Base-by-base conservation (phyloP, 2,797 vertebrate species). In the Enteromius paludinosus region DNA sequence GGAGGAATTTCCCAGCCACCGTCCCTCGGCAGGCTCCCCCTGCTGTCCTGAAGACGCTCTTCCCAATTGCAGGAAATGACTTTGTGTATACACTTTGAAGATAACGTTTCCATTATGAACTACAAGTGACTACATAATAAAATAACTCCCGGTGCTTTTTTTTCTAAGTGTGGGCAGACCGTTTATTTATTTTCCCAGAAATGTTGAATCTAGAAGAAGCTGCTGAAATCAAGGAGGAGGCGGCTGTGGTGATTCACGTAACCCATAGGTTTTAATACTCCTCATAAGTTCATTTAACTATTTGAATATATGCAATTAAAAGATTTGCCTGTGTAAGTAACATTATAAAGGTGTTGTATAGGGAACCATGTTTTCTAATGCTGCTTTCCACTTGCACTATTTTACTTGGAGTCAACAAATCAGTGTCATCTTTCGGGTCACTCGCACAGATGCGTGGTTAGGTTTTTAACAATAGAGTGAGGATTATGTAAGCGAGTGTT, bases 1-100 rank as follows among this genome's bases (percentile, higher is more conserved):
- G n/a, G 5, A 79, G 85, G 82, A 83, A 87, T 87, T 83, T 43
- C 81, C 84, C 81, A 61, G 75, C 30, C 61, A 38, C 25, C 3
- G 0, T 23, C 56, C 47, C 71, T 7, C 35, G 2, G 3, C 10
- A 64, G 56, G 52, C 78, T 86, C 65, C 64, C 78, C 71, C 61
- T 76, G 73, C 85, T 83, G 84, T 79, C 41, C 69, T 25, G 3
- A 82, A 15, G 15, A 10, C 3, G 15, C 12, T 52, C 3, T 30
- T 74, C n/a, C 41, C 43, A 71, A 61, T 33, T 20, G 30, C 23
- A 56, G 71, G 70, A 75, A 74, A 74, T 6, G 0, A 10, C 23
- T 35, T 9, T 15, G 71, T 54, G 1, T 8, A 43, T 43, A 28
- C 0, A 11, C 18, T 2, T 23, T 11, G 20, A 49, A 66, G 30